Evolutionary conservation across 2,113 vertebrate genomes (phyloP).

Genomic region (Scomber colias): DNA sequence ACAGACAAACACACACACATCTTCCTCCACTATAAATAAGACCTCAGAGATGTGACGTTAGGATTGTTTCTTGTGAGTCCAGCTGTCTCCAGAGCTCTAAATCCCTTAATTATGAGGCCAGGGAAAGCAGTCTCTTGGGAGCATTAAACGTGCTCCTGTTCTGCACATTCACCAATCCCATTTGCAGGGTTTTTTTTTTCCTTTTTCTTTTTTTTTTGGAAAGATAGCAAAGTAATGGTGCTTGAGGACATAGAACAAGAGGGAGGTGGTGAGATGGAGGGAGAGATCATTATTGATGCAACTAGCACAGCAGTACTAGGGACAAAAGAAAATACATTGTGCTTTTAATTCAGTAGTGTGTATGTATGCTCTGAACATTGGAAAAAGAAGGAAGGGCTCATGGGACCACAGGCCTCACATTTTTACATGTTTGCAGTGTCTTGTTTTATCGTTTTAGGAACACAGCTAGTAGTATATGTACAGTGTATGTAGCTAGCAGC

Average conservation of each 20-base stretch:
- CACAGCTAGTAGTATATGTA: not conserved
- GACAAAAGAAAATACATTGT: conserved; percentile 39
- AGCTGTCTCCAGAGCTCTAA: conserved; percentile 75
- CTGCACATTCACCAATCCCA: conserved; percentile 62
- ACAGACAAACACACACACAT: conserved; percentile 1
- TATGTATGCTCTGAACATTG: conserved; percentile 12
- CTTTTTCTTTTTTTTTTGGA: conserved; percentile 20
- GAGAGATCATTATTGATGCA: conserved; percentile 47
- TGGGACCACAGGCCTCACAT: conserved; percentile 7
- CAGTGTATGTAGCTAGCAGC: not conserved
- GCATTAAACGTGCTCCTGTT: conserved; percentile 66
- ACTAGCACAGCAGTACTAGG: conserved; percentile 20
- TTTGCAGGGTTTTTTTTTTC: conserved; percentile 58
- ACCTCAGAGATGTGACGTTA: conserved; percentile 61
- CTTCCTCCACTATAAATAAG: conserved; percentile 36
- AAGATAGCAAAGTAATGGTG: conserved; percentile 50
- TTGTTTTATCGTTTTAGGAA: conserved; percentile 21
- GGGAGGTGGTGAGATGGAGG: conserved; percentile 22
- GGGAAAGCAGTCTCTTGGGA: conserved; percentile 63
- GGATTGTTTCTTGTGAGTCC: conserved; percentile 66
- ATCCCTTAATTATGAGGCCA: conserved; percentile 79
- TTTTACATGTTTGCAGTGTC: conserved; percentile 15
- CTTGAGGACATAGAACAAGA: conserved; percentile 53
- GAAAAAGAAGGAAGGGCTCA: not conserved
- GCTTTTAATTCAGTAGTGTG: conserved; percentile 36